Conservation (phyloP, 2,888 invertebrate species). For the Leistus spinibarbis region DNA sequence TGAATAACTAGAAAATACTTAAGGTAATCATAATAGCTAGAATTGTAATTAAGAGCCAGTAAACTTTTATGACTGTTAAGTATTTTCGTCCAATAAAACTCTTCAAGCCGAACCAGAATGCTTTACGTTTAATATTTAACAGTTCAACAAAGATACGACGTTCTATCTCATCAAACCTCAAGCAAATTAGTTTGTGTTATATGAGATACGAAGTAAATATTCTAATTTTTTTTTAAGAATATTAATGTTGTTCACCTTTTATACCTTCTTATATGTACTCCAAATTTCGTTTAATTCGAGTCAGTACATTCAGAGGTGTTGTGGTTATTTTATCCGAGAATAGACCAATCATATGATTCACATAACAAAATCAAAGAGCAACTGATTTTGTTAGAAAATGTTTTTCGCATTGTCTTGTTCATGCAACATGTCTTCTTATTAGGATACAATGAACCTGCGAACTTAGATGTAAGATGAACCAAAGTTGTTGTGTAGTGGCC, state of each 20-base stretch:
- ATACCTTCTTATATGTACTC: no score
- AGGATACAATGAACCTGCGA: conserved; percentile 26
- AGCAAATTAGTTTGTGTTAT: not conserved
- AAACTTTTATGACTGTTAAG: conserved; percentile 10
- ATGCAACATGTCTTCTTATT: not conserved
- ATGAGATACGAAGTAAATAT: no score
- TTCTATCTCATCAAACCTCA: not conserved
- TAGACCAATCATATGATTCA: no score
- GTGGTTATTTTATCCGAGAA: no score
- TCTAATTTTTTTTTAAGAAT: no score
- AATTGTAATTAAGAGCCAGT: conserved; percentile 3
- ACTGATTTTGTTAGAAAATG: no score
- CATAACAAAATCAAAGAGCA: no score
- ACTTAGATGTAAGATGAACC: conserved; percentile 25
- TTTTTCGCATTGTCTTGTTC: not conserved
- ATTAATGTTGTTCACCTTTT: no score
- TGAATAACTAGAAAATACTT: conserved; percentile 1
- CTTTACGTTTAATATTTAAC: not conserved
- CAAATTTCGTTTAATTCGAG: no score
- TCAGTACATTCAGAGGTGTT: no score
- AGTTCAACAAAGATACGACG: not conserved
- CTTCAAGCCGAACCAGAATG: not conserved
- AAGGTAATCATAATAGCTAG: conserved; percentile 5
- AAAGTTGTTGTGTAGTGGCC: not conserved
- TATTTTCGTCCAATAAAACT: conserved; percentile 7